Evolutionary conservation across 2,888 invertebrate species (phyloP).

Genomic region (Zootermopsis nevadensis): DNA sequence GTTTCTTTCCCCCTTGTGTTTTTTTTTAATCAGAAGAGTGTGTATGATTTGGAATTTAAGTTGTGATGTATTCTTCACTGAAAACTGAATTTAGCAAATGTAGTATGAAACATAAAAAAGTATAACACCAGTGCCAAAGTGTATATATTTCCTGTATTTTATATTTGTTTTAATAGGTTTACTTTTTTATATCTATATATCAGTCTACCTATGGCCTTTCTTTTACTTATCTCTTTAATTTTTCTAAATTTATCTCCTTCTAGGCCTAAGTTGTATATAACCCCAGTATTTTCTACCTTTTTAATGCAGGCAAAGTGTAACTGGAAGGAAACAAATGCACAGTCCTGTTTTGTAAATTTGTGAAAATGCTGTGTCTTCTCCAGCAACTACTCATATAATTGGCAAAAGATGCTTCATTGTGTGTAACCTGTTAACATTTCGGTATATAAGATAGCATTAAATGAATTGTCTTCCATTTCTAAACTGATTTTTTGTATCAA

Average conservation of each 20-base stretch:
- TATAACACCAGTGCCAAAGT: constrained; percentile 37
- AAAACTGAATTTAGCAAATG: constrained; percentile 22
- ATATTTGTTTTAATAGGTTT: background rate
- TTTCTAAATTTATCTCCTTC: background rate
- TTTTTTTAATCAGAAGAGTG: background rate
- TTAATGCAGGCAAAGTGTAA: background rate
- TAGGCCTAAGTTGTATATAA: background rate
- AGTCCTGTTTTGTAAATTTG: constrained; percentile 24
- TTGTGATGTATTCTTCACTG: constrained; percentile 11
- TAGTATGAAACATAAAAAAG: constrained; percentile 13
- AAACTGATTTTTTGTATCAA: too few species aligned
- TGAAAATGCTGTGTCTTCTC: background rate
- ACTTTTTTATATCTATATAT: background rate
- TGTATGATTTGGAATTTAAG: constrained; percentile 1
- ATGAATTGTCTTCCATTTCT: too few species aligned
- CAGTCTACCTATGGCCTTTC: background rate
- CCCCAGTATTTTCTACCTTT: constrained; percentile 7
- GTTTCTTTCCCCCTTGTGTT: background rate
- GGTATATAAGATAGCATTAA: too few species aligned
- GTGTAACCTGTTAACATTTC: background rate
- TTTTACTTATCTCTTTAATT: background rate
- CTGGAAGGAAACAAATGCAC: background rate
- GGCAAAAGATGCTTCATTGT: background rate
- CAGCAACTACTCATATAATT: background rate
- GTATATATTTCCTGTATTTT: background rate